Percentiles rank a stretch among this genome's conserved stretches.
Conservation (phyloP, 2,797 vertebrate species). For the Sebastes umbrosus region DNA sequence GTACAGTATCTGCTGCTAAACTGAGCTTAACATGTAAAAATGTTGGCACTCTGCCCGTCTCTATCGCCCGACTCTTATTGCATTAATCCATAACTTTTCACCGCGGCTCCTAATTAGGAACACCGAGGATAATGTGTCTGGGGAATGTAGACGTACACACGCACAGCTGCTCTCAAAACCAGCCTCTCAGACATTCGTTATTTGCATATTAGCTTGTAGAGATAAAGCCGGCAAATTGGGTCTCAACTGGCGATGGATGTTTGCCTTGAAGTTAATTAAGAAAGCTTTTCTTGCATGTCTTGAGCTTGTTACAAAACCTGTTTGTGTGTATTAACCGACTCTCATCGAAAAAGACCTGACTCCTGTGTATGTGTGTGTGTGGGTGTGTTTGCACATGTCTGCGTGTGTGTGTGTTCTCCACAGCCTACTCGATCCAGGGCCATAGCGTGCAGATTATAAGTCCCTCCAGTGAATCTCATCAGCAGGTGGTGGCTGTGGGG, state of each 20-base stretch:
- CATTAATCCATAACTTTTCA: constrained; percentile 59
- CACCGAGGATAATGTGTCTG: constrained; percentile 42
- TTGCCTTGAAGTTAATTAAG: constrained; percentile 65
- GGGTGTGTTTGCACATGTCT: constrained; percentile 8
- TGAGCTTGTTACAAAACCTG: constrained; percentile 47
- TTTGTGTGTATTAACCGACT: constrained; percentile 30
- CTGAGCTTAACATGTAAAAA: constrained; percentile 46
- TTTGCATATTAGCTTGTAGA: constrained; percentile 64
- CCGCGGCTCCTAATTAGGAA: constrained; percentile 59
- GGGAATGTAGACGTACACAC: constrained; percentile 30
- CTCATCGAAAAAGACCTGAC: constrained; percentile 4
- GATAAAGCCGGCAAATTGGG: constrained; percentile 65
- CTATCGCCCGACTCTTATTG: constrained; percentile 23
- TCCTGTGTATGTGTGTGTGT: background rate
- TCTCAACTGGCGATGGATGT: constrained; percentile 49
- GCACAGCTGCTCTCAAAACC: constrained; percentile 44
- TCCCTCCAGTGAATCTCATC: constrained; percentile 98
- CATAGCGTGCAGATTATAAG: constrained; percentile 98
- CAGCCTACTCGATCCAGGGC: constrained; percentile 98
- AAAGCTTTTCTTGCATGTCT: constrained; percentile 58
- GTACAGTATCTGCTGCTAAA: background rate
- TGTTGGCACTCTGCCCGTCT: constrained; percentile 23
- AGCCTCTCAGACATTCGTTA: constrained; percentile 42
- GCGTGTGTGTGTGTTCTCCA: constrained; percentile 15
- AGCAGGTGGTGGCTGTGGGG: constrained; percentile 98